Base-by-base conservation (phyloP, 2,797 vertebrate genomes). In the Cyprinodon diabolis region DNA sequence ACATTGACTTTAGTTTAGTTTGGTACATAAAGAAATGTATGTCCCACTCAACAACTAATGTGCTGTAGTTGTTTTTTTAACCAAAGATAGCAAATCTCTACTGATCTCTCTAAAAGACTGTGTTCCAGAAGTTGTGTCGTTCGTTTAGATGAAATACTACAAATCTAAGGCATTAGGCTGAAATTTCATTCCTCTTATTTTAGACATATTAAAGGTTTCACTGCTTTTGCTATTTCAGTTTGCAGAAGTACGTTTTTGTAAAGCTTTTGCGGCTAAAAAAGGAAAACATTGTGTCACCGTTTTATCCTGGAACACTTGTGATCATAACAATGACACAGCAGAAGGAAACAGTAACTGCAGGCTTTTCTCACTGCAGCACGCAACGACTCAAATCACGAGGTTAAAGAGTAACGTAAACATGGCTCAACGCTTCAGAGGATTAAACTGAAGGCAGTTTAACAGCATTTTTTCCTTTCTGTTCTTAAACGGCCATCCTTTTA, bases 331-430 rank as follows among this genome's bases (percentile, higher is more conserved):
- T n/a, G 47, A 71, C n/a, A 7, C 49, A 0, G 65, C 69, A 55
- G 30, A 4, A 1, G 0, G 21, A 0, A 1, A 0, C 71, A n/a
- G 35, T 13, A 12, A 78, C 77, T 71, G 25, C 68, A 56, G 40
- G 1, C 4, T 11, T 66, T 56, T 49, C 21, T 74, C 49, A 57
- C 60, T 40, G 25, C 68, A 12, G 3, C 47, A 6, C 6, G 23
- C 82, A 66, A 67, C 6, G 10, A 55, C 17, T 6, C 11, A 11
- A 17, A 8, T 49, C 71, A 71, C 67, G 8, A 40, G 65, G 25
- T 37, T 15, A 2, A 17, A 40, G 13, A 35, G 49, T 15, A 35
- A 30, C 1, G 40, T 23, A 47, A n/a, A n/a, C 49, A 56, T 49
- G 47, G 25, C 30, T 60, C 12, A 49, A 63, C 19, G 8, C 30